Evolutionary conservation across 2,797 vertebrate species (phyloP).

Genomic region (Sylvia borin): DNA sequence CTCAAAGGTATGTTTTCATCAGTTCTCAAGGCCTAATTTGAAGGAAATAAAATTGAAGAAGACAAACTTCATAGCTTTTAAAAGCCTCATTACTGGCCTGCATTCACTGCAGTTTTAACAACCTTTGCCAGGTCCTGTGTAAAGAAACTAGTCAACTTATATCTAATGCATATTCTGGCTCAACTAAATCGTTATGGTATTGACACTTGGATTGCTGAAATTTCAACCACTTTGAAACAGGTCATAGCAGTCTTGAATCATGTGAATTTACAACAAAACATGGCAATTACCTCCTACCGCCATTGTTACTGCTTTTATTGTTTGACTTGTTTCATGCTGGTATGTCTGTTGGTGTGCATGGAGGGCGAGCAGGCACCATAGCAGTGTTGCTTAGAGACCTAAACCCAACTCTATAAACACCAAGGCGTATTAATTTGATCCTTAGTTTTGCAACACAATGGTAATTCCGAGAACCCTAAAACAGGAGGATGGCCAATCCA

Average conservation of each 20-base stretch:
- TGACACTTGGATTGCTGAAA: neutral
- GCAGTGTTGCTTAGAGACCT: fast-evolving
- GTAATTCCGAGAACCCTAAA: neutral
- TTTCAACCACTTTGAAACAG: fast-evolving
- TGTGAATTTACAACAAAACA: neutral
- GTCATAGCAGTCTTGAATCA: neutral
- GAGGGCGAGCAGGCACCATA: neutral
- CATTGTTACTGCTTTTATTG: neutral
- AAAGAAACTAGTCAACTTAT: neutral
- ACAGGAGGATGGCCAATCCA: neutral
- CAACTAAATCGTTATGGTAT: neutral
- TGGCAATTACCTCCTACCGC: neutral
- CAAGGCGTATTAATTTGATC: fast-evolving
- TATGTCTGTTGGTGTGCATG: fast-evolving
- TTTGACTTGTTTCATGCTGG: neutral
- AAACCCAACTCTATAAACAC: neutral
- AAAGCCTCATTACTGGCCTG: neutral
- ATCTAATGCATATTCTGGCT: neutral
- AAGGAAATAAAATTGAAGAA: neutral
- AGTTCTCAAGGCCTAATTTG: neutral
- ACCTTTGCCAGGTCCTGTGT: neutral
- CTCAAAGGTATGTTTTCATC: neutral
- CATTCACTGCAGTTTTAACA: neutral
- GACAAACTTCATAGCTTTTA: neutral
- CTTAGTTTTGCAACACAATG: neutral